A percentile compares a stretch with the other conserved stretches of the same genome.
phyloP scores from a whole-genome alignment of 2,113 vertebrate genomes.

The Pangasianodon gigas region DNA sequence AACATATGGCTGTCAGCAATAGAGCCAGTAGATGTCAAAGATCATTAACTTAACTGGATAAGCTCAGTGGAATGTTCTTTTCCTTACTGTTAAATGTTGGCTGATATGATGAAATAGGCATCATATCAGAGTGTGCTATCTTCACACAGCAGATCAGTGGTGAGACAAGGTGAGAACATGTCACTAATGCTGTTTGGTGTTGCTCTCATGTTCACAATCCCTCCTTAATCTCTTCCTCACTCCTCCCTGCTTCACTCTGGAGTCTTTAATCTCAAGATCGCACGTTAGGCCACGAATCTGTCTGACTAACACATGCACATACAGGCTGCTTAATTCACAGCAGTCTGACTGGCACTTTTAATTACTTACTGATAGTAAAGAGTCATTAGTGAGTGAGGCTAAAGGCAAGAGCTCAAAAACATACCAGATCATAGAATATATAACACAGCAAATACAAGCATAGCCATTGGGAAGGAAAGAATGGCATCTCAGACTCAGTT shows the following conservation, averaged over 20 bases:
- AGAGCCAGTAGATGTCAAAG: not conserved
- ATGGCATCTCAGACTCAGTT: not conserved
- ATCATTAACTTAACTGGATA: not conserved
- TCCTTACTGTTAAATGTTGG: conserved; percentile 24
- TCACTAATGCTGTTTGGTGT: conserved; percentile 44
- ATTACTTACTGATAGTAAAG: conserved; percentile 52
- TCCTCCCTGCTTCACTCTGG: conserved; percentile 13
- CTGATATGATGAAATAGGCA: conserved; percentile 13
- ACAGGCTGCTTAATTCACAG: conserved; percentile 18
- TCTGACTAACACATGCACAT: conserved; percentile 29
- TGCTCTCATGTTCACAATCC: conserved; percentile 37
- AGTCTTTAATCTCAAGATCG: conserved; percentile 45
- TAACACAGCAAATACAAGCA: conserved; percentile 27
- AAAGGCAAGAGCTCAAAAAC: conserved; percentile 43
- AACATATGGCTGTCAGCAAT: not conserved
- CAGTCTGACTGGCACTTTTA: conserved; percentile 48
- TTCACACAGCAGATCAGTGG: conserved; percentile 7
- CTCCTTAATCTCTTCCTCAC: conserved; percentile 19
- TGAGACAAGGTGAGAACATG: conserved; percentile 47
- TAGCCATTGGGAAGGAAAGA: not conserved
- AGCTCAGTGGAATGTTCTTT: conserved; percentile 17
- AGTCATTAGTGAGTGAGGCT: conserved; percentile 52
- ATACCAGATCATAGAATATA: conserved; percentile 47
- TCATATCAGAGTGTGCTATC: conserved; percentile 9
- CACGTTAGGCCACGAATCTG: conserved; percentile 32